Evolutionary conservation across 2,888 invertebrate genomes (phyloP).

Genomic region (Mystacides longicornis): DNA sequence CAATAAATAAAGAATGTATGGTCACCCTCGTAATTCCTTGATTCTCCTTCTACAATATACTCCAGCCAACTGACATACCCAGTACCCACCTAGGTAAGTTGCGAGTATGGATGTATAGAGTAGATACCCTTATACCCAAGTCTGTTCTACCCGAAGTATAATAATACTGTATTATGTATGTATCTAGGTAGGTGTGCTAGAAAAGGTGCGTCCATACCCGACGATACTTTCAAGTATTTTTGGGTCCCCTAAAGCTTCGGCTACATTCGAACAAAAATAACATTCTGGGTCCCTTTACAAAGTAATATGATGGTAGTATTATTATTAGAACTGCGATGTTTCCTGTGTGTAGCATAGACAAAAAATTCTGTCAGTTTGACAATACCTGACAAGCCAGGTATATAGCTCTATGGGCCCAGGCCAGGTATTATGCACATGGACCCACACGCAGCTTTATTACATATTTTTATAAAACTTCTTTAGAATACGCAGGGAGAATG

Average conservation of each 20-base stretch:
- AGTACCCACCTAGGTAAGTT: neutral
- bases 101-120: neutral
- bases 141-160: neutral
- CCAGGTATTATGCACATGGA: too few relatives aligned
- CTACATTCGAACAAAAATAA: conserved; percentile 3
- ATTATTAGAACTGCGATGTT: too few relatives aligned
- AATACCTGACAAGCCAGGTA: neutral
- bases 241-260: conserved; percentile 2
- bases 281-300: neutral
- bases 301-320: neutral
- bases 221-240: conserved; percentile 9
- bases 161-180: neutral
- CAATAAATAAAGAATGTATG: neutral
- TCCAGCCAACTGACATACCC: conserved; percentile 3
- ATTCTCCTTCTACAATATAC: conserved; percentile 14
- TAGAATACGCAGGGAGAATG: too few relatives aligned
- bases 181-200: neutral
- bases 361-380: neutral
- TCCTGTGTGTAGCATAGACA: neutral
- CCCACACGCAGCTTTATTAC: too few relatives aligned
- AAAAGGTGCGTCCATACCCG: neutral
- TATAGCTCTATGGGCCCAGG: too few relatives aligned
- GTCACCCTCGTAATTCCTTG: conserved; percentile 7
- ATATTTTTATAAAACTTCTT: too few relatives aligned
- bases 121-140: neutral